These are phyloP conservation scores for Sphaeridia pumilis DNA, from an alignment of 2,888 invertebrate genomes.

Conservation along the genomic window DNA sequence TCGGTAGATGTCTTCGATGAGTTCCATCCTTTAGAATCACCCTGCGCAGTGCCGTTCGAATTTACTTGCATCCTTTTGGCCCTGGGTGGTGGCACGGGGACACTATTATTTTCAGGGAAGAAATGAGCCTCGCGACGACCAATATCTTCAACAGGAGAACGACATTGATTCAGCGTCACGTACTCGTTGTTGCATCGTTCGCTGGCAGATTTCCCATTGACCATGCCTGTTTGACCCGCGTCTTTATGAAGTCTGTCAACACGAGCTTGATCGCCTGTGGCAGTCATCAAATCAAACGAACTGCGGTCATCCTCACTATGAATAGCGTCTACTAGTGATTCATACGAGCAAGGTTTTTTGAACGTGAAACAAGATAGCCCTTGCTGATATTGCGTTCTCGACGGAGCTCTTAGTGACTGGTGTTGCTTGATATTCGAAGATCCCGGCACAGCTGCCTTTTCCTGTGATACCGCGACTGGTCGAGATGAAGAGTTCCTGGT, in stretches of 20 bases:
- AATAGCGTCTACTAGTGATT: constrained; percentile 32
- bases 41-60: neutral
- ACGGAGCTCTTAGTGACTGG: constrained; percentile 30
- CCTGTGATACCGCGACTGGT: too few relatives aligned
- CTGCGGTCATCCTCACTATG: constrained; percentile 9
- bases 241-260: neutral
- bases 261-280: neutral
- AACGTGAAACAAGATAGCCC: constrained; percentile 34
- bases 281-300: constrained; percentile 12
- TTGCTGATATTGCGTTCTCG: constrained; percentile 29
- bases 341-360: constrained; percentile 32
- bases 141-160: neutral
- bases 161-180: constrained; percentile 24
- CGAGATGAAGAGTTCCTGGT: constrained; percentile 4
- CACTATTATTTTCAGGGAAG: neutral
- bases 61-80: constrained; percentile 17
- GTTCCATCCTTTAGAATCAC: too few relatives aligned
- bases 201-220: neutral
- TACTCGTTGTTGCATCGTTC: constrained; percentile 27
- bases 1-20: neutral
- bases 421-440: constrained; percentile 23
- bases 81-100: constrained; percentile 31
- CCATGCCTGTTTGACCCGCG: neutral
- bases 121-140: neutral
- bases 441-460: too few relatives aligned